Conservation (phyloP, 2,888 invertebrate genomes). For the Luperina testacea region DNA sequence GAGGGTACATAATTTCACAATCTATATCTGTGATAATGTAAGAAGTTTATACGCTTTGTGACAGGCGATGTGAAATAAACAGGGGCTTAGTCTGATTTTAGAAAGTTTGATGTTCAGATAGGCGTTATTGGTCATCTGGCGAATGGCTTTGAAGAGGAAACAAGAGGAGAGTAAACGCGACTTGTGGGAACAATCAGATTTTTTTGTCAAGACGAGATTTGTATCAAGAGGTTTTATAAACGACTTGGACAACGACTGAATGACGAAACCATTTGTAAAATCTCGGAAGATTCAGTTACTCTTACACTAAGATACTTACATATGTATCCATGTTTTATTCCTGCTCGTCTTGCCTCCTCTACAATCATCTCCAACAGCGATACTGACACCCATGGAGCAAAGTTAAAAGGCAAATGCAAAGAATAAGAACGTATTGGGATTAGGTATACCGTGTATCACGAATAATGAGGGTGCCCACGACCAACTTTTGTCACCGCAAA, state of each 20-base stretch:
- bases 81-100: background rate
- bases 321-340: background rate
- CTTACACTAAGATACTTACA: background rate
- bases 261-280: no score
- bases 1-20: background rate
- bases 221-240: background rate
- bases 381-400: background rate
- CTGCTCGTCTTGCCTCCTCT: background rate
- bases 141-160: background rate
- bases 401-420: background rate
- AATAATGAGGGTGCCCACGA: background rate
- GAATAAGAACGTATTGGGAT: no score
- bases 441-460: background rate
- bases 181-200: background rate
- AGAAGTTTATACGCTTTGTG: slow-evolving; percentile 9
- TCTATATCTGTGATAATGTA: slow-evolving; percentile 12
- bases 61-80: slow-evolving; percentile 11
- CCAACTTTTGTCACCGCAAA: no score
- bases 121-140: background rate
- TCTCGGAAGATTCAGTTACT: background rate
- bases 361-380: background rate
- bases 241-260: background rate
- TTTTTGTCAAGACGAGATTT: background rate
- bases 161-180: background rate
- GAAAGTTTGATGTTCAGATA: background rate